Base-by-base conservation (phyloP, 2,888 invertebrate genomes). In the Aquatica leii region DNA sequence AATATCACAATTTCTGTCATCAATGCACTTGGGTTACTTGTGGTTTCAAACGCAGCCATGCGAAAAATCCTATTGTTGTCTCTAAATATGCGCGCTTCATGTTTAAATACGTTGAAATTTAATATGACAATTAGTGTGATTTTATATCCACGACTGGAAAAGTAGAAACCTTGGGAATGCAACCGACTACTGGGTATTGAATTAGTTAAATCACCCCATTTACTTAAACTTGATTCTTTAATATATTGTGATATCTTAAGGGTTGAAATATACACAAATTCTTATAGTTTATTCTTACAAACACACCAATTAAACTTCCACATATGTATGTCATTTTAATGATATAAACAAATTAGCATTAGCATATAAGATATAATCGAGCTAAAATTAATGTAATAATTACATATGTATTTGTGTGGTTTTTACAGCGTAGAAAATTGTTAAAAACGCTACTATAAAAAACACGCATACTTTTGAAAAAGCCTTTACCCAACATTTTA, bases 81-180 rank as follows among this genome's bases (percentile, higher is more conserved):
- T 63, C 70, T 74, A 76, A 75, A 73, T 70, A 71, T 60, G 70
- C 69, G 71, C 71, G 72, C 69, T 73, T 73, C 74, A 58, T 68
- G 73, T 76, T 77, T 69, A 73, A 77, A 77, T 75, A 68, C 65
- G 66, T 65, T 72, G 76, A 75, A 76, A 77, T 72, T 73, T 74
- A 76, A 77, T 76, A 76, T 69, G 75, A 78, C 78, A 78, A 78
- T 78, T 78, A 78, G 75, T 71, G 71, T 70, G 71, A 73, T 69
- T 74, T 76, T 74, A 74, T 76, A 72, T 74, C 73, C 72, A 73
- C 73, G 74, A 73, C 71, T 69, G 52, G 59, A 58, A 59, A 54
- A 24, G 48, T 49, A 60, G 58, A 65, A 61, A 57, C 60, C 61
- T 61, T 60, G 65, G 65, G 61, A 61, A 61, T 59, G 48, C 56